Conservation (phyloP, 2,113 vertebrate species). For the Collichthys lucidus region DNA sequence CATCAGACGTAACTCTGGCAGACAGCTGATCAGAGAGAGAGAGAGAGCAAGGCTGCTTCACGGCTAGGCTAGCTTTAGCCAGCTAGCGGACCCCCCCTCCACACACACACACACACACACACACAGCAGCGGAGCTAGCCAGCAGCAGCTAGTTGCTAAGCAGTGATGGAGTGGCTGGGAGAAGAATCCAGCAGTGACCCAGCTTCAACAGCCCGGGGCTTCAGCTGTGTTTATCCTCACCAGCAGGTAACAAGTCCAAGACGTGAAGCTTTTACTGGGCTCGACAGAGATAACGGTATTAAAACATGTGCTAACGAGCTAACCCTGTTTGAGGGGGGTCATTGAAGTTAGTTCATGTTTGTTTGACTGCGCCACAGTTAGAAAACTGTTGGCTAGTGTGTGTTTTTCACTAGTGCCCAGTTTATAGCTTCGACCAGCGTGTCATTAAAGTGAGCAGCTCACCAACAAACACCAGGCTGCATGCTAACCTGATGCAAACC, state of each 20-base stretch:
- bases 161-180: constrained; percentile 81
- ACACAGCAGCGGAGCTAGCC: constrained; percentile 18
- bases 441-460: background rate
- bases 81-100: constrained; percentile 18
- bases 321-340: background rate
- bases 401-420: background rate
- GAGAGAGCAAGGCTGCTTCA: background rate
- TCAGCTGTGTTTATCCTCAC: constrained; percentile 13
- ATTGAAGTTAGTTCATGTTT: constrained; percentile 4
- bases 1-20: background rate
- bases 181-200: constrained; percentile 50
- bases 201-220: constrained; percentile 2
- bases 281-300: background rate
- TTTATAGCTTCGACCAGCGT: background rate
- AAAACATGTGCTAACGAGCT: constrained; percentile 27
- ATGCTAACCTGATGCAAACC: background rate
- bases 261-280: background rate
- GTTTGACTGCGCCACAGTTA: background rate
- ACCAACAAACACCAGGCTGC: background rate
- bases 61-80: constrained; percentile 64
- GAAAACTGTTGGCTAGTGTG: background rate
- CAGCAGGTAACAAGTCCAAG: constrained; percentile 62
- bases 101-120: background rate
- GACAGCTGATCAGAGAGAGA: background rate
- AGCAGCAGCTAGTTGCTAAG: constrained; percentile 33